Conservation (phyloP, 1,140 invertebrate species). For the Drosophila kurseongensis region DNA sequence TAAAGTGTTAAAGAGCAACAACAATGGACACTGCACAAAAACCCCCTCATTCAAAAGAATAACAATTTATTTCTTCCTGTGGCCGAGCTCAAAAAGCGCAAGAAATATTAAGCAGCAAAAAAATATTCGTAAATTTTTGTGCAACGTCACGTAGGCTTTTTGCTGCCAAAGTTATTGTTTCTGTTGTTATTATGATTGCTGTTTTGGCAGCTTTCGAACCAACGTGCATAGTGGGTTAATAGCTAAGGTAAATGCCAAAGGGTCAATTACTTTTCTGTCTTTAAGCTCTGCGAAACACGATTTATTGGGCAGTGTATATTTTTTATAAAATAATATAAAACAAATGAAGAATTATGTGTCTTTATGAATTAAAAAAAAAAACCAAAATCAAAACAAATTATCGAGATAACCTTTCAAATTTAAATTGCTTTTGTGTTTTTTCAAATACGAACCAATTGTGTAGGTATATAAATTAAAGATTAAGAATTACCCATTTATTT, state of each 20-base stretch:
- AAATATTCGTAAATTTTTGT: conserved; percentile 57
- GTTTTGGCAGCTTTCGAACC: conserved; percentile 7
- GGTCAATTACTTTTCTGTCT: conserved; percentile 10
- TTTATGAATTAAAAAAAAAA: too few species aligned
- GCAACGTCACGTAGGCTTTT: conserved; percentile 47
- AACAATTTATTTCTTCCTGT: conserved; percentile 69
- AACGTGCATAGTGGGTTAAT: conserved; percentile 1
- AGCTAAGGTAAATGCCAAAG: neutral
- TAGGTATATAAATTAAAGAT: neutral
- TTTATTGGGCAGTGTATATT: too few species aligned
- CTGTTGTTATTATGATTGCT: conserved; percentile 27
- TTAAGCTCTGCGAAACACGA: neutral
- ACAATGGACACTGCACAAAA: conserved; percentile 40
- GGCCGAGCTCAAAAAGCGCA: conserved; percentile 22
- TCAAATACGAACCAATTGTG: conserved; percentile 1
- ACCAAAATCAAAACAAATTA: too few species aligned
- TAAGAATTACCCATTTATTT: conserved; percentile 5
- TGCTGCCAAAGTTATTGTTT: conserved; percentile 26
- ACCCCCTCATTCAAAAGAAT: conserved; percentile 22
- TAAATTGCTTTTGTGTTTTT: neutral
- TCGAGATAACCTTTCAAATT: too few species aligned
- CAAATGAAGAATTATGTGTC: too few species aligned
- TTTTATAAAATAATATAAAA: too few species aligned
- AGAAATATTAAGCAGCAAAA: conserved; percentile 15
- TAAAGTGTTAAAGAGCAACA: conserved; percentile 75